phyloP scores from a whole-genome alignment of 2,113 vertebrate species.

The Heterochromis multidens region DNA sequence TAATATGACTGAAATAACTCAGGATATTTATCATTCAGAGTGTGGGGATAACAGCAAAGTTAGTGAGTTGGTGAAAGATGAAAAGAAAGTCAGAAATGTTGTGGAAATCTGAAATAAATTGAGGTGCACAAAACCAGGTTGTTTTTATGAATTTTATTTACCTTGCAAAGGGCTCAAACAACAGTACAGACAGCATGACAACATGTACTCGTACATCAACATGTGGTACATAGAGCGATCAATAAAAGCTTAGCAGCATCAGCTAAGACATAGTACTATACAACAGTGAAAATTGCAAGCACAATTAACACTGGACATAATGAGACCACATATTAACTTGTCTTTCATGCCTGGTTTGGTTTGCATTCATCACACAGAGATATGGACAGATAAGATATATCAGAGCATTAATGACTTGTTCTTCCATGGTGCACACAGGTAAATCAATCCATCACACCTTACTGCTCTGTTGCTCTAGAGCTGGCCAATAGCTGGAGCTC shows the following conservation, averaged over 20 bases:
- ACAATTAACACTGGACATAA: not conserved
- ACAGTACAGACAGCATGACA: not conserved
- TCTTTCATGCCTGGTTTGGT: not conserved
- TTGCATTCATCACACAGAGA: not conserved
- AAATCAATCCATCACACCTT: too few relatives aligned
- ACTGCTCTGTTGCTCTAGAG: too few relatives aligned
- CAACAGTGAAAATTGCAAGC: not conserved
- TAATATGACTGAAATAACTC: slow-evolving; percentile 22
- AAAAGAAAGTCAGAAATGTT: not conserved
- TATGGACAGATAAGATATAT: not conserved
- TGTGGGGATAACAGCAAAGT: not conserved
- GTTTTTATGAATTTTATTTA: not conserved
- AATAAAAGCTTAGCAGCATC: not conserved
- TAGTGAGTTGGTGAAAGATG: not conserved
- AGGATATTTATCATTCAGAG: slow-evolving; percentile 5
- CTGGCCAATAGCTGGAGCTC: not conserved
- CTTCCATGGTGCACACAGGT: not conserved
- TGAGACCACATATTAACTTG: not conserved
- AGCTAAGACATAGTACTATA: not conserved
- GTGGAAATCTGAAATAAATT: not conserved
- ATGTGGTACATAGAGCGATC: not conserved
- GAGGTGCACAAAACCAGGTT: too few relatives aligned
- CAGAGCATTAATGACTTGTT: not conserved
- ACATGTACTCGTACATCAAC: too few relatives aligned
- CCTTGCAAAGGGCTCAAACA: not conserved